Base-by-base conservation (phyloP, 2,888 invertebrate genomes). In the Cybosia mesomella region DNA sequence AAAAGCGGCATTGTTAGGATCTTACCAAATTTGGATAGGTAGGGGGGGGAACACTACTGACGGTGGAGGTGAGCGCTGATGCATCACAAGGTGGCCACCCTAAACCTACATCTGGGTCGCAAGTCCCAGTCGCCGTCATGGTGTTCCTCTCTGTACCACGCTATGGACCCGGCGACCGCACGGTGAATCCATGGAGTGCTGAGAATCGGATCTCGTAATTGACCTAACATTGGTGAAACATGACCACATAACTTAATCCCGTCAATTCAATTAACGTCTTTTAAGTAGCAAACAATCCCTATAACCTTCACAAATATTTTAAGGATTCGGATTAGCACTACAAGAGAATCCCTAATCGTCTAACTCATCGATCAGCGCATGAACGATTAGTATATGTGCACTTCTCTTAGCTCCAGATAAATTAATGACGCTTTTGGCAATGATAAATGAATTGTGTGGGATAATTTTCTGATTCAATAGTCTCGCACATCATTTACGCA, bases 291-390 rank as follows among this genome's bases (percentile, higher is more conserved):
- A 8, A 13, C 11, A 59, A 59, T 58, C 22, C 36, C 9, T 34
- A 36, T 21, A 59, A 39, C 34, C 58, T 34, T 39, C 36, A 59
- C n/a, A 59, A 59, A 22, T 13, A 21, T 59, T 59, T 36, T 59
- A 59, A 59, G 59, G 59, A 59, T 59, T 59, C 59, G 15, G 59
- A 34, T 59, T 59, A 59, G 59, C 21, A 18, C 15, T 58, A 22
- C n/a, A 22, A 15, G 32, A 21, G 36, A 58, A 36, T 36, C 34
- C 58, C n/a, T 36, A 18, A 36, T 32, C 11, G 36, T 18, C 32
- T 32, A 28, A 58, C 18, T 58, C 9, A 55, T 3, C 15, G 54
- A 24, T 49, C 49, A 49, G 9, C 49, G n/a, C n/a, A n/a, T 18
- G 3, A 39, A 15, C 39, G 15, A 15, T 39, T 28, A 28, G 28